Evolutionary conservation across 1,140 invertebrate species (phyloP).

Genomic region (Microplitis demolitor): DNA sequence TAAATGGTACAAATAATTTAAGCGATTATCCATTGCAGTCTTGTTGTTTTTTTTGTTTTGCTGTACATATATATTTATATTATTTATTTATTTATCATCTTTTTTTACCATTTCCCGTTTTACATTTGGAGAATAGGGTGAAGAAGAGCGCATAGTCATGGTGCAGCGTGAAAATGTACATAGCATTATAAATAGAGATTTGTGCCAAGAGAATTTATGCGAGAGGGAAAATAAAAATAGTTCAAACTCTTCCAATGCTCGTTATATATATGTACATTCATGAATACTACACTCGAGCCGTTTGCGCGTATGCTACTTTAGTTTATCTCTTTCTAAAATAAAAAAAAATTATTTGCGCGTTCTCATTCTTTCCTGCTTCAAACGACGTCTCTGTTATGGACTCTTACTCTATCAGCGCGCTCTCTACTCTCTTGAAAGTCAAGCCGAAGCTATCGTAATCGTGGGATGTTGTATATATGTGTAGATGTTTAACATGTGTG

Average conservation of each 20-base stretch:
- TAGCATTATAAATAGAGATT: constrained; percentile 34
- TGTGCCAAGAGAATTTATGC: constrained; percentile 33
- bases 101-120: constrained; percentile 6
- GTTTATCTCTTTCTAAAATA: too few relatives aligned
- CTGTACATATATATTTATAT: background rate
- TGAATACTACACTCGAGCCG: too few relatives aligned
- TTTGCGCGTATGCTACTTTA: background rate
- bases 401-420: background rate
- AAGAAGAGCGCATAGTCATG: constrained; percentile 28
- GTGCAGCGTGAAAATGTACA: constrained; percentile 36
- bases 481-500: background rate
- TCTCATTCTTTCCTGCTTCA: background rate
- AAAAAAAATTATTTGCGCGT: constrained; percentile 2
- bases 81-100: background rate
- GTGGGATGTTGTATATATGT: background rate
- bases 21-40: constrained; percentile 22
- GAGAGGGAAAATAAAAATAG: constrained; percentile 25
- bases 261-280: background rate
- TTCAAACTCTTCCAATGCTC: background rate
- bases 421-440: background rate
- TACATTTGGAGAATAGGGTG: constrained; percentile 30
- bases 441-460: constrained; percentile 6
- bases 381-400: background rate
- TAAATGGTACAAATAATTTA: constrained; percentile 17
- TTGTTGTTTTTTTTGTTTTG: background rate